Percentiles rank a stretch among this genome's conserved stretches.
Conservation (phyloP, 2,888 invertebrate genomes). For the Lucinisca nassula region DNA sequence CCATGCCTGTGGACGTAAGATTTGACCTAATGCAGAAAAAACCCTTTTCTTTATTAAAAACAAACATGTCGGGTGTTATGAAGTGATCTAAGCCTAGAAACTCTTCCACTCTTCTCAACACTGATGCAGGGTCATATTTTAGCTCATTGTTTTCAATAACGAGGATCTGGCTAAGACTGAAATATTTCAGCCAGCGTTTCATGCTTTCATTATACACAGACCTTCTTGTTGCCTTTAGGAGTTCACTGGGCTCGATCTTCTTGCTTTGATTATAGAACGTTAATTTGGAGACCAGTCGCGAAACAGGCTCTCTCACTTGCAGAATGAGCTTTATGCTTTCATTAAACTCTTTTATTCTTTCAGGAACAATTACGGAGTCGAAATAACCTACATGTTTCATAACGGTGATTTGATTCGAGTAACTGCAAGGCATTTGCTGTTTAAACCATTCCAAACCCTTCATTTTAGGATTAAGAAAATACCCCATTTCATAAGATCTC, state of each 20-base stretch:
- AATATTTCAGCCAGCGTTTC: conserved; percentile 96
- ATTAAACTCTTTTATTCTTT: neutral
- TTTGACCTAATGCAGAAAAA: conserved; percentile 93
- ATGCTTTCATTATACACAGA: conserved; percentile 91
- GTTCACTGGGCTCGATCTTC: too few species aligned
- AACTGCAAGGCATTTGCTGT: too few species aligned
- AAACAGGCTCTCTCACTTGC: neutral
- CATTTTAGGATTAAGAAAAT: neutral
- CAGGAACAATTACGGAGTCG: neutral
- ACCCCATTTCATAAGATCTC: neutral
- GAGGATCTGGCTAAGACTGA: conserved; percentile 96
- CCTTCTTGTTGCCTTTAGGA: conserved; percentile 75
- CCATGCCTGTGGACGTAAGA: conserved; percentile 90
- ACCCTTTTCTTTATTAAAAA: conserved; percentile 98
- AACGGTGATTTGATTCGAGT: neutral
- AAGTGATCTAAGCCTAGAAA: conserved; percentile 81
- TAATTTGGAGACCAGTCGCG: too few species aligned
- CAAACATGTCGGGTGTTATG: conserved; percentile 93
- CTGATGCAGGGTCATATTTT: conserved; percentile 76
- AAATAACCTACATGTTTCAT: neutral
- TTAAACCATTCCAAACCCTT: too few species aligned
- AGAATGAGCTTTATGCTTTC: neutral
- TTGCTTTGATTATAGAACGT: too few species aligned
- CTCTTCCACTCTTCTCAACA: conserved; percentile 79
- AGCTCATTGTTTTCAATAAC: conserved; percentile 92